A percentile compares a stretch with the other conserved stretches of the same genome.
Evolutionary conservation across 2,113 vertebrate species (phyloP).

Genomic region (Mesembrinibis cayennensis): DNA sequence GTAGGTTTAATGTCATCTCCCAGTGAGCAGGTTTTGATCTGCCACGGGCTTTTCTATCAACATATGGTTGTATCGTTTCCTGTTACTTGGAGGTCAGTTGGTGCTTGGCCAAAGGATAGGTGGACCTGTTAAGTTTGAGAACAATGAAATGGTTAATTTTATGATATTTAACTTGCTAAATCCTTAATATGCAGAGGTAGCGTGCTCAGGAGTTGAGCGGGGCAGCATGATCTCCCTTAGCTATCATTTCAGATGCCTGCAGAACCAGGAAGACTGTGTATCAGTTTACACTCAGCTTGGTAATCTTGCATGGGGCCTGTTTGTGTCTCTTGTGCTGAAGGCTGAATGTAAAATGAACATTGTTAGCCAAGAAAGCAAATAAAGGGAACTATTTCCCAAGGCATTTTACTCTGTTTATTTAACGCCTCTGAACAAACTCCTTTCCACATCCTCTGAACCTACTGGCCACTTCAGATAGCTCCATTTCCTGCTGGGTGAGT

Average conservation of each 20-base stretch:
- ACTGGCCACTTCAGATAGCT: conserved; percentile 63
- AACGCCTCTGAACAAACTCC: conserved; percentile 52
- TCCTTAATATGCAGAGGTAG: neutral
- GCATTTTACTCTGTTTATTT: conserved; percentile 54
- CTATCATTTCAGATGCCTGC: neutral
- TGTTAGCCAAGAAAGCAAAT: conserved; percentile 64
- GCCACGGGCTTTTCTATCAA: neutral
- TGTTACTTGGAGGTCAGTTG: neutral
- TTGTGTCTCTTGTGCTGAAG: conserved; percentile 25
- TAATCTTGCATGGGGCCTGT: conserved; percentile 28
- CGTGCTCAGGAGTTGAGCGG: neutral
- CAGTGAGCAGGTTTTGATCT: neutral
- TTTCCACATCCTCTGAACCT: conserved; percentile 51
- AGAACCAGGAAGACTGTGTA: neutral
- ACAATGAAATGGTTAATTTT: neutral
- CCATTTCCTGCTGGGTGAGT: conserved; percentile 62
- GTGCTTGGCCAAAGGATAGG: neutral
- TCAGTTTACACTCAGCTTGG: neutral
- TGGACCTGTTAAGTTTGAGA: neutral
- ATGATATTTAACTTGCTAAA: neutral
- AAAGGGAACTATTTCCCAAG: conserved; percentile 48
- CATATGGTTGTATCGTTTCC: neutral
- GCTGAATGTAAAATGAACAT: conserved; percentile 35
- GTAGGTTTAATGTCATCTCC: neutral
- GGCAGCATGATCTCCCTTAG: neutral